Base-by-base conservation (phyloP, 2,888 invertebrate species). In the Microplitis deprimator region DNA sequence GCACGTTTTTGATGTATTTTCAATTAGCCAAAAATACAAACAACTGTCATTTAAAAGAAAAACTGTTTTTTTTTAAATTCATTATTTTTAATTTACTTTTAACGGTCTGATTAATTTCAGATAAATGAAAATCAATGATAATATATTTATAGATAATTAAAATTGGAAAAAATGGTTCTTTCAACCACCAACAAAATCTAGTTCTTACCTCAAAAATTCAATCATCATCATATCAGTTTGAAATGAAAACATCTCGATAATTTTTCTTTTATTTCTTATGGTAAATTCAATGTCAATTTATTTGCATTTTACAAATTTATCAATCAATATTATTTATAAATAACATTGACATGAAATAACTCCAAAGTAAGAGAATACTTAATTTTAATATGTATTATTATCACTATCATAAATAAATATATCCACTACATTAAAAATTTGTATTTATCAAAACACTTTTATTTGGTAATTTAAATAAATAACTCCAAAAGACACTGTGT, bases 141-240 rank as follows among this genome's bases (percentile, higher is more conserved):
- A n/a, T 10, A 67, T 39, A 13, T 17, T 29, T 29, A 29, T 29
- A 4, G 29, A 29, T 29, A 29, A 29, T 29, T 3, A 29, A 4
- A 3, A 29, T 29, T 29, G 29, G 29, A 29, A 2, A 29, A 29
- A 29, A 29, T 3, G 29, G n/a, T 59, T 6, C 0, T 59, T 59
- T 13, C 10, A n/a, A 59, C 59, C n/a, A 59, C 7, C 10, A 59
- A 4, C 61, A 70, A 39, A 1, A 39, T 61, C 13, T 16, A 20
- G 29, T 41, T 76, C 84, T 76, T 85, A 88, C 88, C 87, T 87
- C 78, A 85, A 81, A 81, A 85, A 83, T 87, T 87, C 87, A 83
- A 83, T 81, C 83, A 87, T 85, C 87, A 85, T 84, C 78, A 82
- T 85, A 85, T 79, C 82, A 83, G 81, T 84, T 85, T 75, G 86